Base-by-base conservation (phyloP, 1,140 invertebrate species). In the Scaptomyza graminum region DNA sequence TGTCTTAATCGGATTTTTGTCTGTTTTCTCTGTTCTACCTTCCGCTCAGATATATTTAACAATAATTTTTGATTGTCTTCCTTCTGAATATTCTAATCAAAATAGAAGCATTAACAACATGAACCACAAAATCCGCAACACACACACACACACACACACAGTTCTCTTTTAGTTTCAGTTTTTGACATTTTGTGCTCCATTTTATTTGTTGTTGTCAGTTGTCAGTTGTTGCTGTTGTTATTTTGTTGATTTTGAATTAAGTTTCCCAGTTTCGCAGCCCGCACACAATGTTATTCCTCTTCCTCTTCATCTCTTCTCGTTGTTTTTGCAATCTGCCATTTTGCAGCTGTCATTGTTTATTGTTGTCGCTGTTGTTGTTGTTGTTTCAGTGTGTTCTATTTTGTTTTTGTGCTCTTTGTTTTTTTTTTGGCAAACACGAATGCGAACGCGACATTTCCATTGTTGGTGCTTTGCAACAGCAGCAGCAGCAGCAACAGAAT, bases 181-280 rank as follows among this genome's bases (percentile, higher is more conserved):
- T 37, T 7, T n/a, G 1, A 6, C 46, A 15, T 13, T 16, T n/a
- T 39, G 6, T 47, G 22, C 44, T 62, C 55, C 22, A 34, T 47
- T 66, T 54, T 16, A 64, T 70, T 34, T 74, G n/a, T 61, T 64
- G 54, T 74, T 74, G 64, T 61, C 50, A 49, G 43, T 41, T 41
- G 12, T 3, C 4, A 3, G 18, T 22, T 22, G 18, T 22, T 22
- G 18, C 12, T 12, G 34, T 74, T 73, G 60, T 74, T 67, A 70
- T 67, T 54, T 80, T 82, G 74, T 84, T 84, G 82, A 81, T 84
- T 85, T 87, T 87, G 74, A 87, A 87, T 87, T 87, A 87, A 70
- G 65, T 87, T 87, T 87, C 82, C 71, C 61, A 57, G 28, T 25
- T 25, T 25, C 2, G n/a, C n/a, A 18, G 39, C 56, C 50, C 51